Evolutionary conservation across 2,113 vertebrate species (phyloP).

Genomic region (Gopherus flavomarginatus): DNA sequence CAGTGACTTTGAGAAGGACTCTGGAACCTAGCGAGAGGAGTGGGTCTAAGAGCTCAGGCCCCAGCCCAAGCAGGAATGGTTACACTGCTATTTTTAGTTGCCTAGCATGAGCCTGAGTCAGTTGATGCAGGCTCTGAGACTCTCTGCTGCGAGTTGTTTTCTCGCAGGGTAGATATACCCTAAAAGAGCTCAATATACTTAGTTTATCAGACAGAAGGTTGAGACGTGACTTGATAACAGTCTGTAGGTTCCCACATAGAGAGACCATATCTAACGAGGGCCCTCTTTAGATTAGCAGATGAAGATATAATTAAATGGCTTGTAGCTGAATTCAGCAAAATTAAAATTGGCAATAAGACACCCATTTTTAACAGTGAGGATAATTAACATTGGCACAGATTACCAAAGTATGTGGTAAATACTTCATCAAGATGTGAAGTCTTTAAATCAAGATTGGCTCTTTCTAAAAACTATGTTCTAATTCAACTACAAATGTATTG

Average conservation of each 20-base stretch:
- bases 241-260: background rate
- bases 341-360: background rate
- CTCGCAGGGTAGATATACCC: background rate
- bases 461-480: constrained; percentile 18
- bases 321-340: background rate
- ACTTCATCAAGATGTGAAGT: background rate
- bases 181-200: background rate
- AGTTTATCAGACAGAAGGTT: background rate
- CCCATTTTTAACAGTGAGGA: background rate
- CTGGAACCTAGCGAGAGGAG: background rate
- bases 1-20: background rate
- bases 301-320: background rate
- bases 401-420: constrained; percentile 14
- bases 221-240: background rate
- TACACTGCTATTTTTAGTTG: background rate
- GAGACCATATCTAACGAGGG: background rate
- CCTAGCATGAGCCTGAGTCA: background rate
- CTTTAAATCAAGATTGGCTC: background rate
- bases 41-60: background rate
- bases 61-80: background rate
- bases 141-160: background rate
- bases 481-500: background rate
- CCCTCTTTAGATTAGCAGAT: background rate
- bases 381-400: background rate
- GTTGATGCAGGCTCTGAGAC: background rate